Evolutionary conservation across 2,797 vertebrate species (phyloP).

Genomic region (Ciconia nigra): DNA sequence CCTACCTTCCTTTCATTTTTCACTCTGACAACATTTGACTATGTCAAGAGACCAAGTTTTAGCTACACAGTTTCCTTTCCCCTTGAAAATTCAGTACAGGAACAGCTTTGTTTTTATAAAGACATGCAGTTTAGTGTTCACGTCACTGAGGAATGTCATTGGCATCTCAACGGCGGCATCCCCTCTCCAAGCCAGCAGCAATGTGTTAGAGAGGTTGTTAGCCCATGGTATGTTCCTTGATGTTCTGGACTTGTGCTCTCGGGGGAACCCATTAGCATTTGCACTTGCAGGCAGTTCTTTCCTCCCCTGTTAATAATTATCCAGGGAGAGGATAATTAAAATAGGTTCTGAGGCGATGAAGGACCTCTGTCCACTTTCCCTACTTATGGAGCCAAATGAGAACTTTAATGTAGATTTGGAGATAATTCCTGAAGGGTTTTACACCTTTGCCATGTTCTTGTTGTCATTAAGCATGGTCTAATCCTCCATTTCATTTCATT

Average conservation of each 20-base stretch:
- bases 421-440: constrained; percentile 29
- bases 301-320: constrained; percentile 7
- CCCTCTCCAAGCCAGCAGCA: not conserved
- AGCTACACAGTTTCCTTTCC: not conserved
- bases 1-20: not conserved
- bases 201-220: not conserved
- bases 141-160: not conserved
- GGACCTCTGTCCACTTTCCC: not conserved
- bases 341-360: constrained; percentile 39
- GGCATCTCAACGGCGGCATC: not conserved
- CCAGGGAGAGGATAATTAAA: constrained; percentile 52
- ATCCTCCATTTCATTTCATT: constrained; percentile 42
- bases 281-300: not conserved
- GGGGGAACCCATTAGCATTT: constrained; percentile 43
- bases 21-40: not conserved
- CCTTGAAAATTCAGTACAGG: not conserved
- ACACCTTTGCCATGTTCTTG: constrained; percentile 17
- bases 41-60: not conserved
- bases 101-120: constrained; percentile 7
- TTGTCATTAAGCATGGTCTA: not conserved
- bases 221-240: not conserved
- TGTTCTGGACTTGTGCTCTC: not conserved
- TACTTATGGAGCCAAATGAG: not conserved
- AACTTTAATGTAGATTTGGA: constrained; percentile 12
- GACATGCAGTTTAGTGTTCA: not conserved